phyloP scores from a whole-genome alignment of 2,797 vertebrate genomes.

The Emydoidea blandingii region DNA sequence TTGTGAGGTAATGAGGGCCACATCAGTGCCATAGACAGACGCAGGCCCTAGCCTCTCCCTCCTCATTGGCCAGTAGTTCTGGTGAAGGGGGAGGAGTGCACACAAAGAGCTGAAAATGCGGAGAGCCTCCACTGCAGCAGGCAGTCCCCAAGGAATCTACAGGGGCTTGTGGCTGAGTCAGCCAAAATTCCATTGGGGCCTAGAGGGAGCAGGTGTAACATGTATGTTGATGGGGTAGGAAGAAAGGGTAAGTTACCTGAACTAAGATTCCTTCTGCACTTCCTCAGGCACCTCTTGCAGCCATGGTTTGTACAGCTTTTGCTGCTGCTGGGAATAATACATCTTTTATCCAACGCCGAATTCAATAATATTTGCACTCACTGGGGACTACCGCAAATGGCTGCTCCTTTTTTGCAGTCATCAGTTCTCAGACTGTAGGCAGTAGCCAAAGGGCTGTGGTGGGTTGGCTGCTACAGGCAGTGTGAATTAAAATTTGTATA shows the following conservation, averaged over 20 bases:
- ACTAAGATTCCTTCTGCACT: not conserved
- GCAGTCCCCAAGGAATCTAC: not conserved
- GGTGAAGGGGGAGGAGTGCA: not conserved
- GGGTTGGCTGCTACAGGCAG: not conserved
- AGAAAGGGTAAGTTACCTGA: fast-evolving
- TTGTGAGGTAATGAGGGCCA: not conserved
- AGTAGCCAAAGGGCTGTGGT: not conserved
- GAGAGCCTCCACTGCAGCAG: not conserved
- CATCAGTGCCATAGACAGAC: not conserved
- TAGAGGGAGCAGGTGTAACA: not conserved
- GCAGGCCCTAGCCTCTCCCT: not conserved
- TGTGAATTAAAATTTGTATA: not conserved
- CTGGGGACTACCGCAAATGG: not conserved
- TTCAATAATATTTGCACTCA: not conserved
- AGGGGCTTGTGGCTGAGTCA: not conserved
- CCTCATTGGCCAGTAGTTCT: not conserved
- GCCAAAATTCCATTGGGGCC: not conserved
- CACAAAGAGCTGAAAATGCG: not conserved
- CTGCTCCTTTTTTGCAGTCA: not conserved
- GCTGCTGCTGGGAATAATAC: not conserved
- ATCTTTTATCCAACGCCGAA: not conserved
- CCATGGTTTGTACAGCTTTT: not conserved
- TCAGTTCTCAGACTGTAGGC: not conserved
- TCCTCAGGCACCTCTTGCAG: not conserved
- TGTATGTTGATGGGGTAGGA: not conserved